Percentiles rank a stretch among this genome's conserved stretches.
phyloP scores from a whole-genome alignment of 2,888 invertebrate genomes.

The Melangyna quadrimaculata region DNA sequence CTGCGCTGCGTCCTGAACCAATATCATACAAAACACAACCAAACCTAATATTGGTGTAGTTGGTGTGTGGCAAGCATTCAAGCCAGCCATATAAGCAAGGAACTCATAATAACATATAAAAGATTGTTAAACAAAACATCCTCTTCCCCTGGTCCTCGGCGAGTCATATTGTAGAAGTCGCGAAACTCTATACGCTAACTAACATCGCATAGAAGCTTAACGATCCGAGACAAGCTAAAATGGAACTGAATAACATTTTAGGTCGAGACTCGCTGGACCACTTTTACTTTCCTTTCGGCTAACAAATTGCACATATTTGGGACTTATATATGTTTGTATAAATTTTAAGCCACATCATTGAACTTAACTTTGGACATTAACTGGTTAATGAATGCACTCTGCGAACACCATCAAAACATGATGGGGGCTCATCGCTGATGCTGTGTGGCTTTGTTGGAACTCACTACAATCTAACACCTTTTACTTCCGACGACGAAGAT shows the following conservation, averaged over 20 bases:
- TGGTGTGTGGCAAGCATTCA: slow-evolving; percentile 16
- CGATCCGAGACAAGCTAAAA: slow-evolving; percentile 33
- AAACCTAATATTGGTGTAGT: neutral
- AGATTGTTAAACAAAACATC: slow-evolving; percentile 11
- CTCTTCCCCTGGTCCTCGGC: neutral
- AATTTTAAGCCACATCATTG: slow-evolving; percentile 40
- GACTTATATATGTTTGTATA: slow-evolving; percentile 19
- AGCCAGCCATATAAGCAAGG: slow-evolving; percentile 48
- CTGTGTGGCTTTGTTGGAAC: slow-evolving; percentile 20
- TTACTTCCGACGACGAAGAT: slow-evolving; percentile 54
- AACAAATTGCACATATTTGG: slow-evolving; percentile 57
- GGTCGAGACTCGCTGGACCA: slow-evolving; percentile 57
- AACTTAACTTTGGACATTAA: slow-evolving; percentile 52
- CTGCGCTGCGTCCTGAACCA: slow-evolving; percentile 28
- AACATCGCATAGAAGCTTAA: slow-evolving; percentile 33
- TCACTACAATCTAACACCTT: slow-evolving; percentile 51
- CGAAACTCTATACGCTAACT: slow-evolving; percentile 4
- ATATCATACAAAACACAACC: neutral
- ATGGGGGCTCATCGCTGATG: slow-evolving; percentile 38
- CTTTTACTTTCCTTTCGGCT: slow-evolving; percentile 67
- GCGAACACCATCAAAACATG: neutral
- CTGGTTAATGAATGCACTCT: slow-evolving; percentile 45
- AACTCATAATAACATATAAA: slow-evolving; percentile 35
- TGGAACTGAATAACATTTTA: slow-evolving; percentile 57
- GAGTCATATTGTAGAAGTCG: slow-evolving; percentile 2